Evolutionary conservation across 2,888 invertebrate genomes (phyloP).

Genomic region (Xestia ashworthii): DNA sequence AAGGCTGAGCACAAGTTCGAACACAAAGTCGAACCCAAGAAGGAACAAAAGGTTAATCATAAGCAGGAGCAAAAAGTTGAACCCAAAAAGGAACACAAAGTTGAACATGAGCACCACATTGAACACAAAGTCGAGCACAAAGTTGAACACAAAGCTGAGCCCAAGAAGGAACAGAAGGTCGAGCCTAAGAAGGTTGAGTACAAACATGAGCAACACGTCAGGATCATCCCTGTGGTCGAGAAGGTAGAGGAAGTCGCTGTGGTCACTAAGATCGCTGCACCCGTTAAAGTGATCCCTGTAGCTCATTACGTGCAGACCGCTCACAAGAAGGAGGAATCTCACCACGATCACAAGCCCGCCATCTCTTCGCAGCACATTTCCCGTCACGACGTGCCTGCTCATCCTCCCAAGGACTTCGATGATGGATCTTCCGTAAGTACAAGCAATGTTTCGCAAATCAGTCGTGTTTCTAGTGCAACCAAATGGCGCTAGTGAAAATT

Average conservation of each 20-base stretch:
- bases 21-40: constrained; percentile 12
- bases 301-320: constrained; percentile 64
- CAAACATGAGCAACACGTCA: constrained; percentile 48
- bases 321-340: constrained; percentile 46
- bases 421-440: constrained; percentile 67
- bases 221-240: constrained; percentile 54
- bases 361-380: constrained; percentile 82
- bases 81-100: constrained; percentile 32
- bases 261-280: constrained; percentile 42
- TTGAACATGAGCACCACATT: constrained; percentile 25
- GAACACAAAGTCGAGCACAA: constrained; percentile 26
- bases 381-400: constrained; percentile 73
- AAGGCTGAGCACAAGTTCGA: neutral
- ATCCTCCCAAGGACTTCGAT: constrained; percentile 74
- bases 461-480: neutral
- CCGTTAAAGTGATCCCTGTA: constrained; percentile 61
- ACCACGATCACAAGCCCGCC: constrained; percentile 65
- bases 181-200: constrained; percentile 47
- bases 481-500: neutral
- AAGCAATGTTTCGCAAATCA: neutral
- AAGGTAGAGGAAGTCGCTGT: constrained; percentile 49
- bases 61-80: constrained; percentile 21
- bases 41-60: constrained; percentile 14
- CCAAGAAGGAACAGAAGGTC: constrained; percentile 38
- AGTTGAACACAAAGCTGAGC: constrained; percentile 11